phyloP scores from a whole-genome alignment of 2,797 vertebrate species.

The Leptatherina wallacei region DNA sequence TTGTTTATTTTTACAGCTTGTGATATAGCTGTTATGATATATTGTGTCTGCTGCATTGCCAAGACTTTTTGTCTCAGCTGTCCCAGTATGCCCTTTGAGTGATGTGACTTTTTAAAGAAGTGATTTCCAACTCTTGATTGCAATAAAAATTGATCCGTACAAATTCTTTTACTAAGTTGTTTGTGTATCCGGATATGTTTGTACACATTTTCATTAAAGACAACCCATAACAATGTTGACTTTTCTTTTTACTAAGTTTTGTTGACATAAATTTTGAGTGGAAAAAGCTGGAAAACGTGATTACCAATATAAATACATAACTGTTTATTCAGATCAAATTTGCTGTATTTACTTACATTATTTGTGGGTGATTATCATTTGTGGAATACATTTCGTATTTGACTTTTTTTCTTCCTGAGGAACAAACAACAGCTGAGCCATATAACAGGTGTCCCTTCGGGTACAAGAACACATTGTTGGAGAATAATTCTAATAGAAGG shows the following conservation, averaged over 20 bases:
- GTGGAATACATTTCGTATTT: background rate
- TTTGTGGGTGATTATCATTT: background rate
- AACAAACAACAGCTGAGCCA: background rate
- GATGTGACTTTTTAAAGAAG: background rate
- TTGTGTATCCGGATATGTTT: background rate
- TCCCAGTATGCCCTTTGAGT: background rate
- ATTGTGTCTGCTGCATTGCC: background rate
- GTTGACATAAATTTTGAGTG: background rate
- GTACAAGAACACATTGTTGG: background rate
- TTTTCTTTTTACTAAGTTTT: background rate
- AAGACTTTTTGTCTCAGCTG: too few species aligned
- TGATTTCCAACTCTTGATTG: background rate
- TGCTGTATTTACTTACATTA: background rate
- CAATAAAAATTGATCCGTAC: background rate
- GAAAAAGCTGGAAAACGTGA: background rate
- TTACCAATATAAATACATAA: background rate
- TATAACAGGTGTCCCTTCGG: background rate
- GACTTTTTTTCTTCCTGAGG: background rate
- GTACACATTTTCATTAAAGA: background rate
- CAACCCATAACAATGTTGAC: background rate
- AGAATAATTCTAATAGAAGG: constrained; percentile 7
- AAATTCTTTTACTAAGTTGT: background rate
- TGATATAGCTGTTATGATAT: background rate
- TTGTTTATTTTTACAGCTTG: background rate
- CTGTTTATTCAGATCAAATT: background rate